These are phyloP conservation scores for Tragelaphus strepsiceros DNA, from an alignment of 2,113 vertebrate species.

Conservation along the genomic window DNA sequence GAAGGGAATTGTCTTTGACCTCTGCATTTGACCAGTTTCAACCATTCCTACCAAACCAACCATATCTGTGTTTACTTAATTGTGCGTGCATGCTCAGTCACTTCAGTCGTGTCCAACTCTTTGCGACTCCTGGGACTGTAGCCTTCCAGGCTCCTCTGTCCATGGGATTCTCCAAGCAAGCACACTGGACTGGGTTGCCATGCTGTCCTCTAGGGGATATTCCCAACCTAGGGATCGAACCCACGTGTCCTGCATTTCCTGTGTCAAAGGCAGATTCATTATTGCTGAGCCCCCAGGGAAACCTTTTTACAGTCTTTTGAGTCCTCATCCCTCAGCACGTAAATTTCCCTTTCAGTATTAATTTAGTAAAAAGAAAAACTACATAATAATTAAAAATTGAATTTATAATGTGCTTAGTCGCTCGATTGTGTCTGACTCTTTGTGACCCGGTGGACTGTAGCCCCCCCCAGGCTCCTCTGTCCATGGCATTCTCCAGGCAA, in stretches of 20 bases:
- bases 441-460: neutral
- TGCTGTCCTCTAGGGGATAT: neutral
- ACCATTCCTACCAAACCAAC: neutral
- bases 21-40: neutral
- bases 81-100: neutral
- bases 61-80: neutral
- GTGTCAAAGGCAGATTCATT: rapidly evolving
- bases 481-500: neutral
- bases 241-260: neutral
- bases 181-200: neutral
- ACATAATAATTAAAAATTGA: neutral
- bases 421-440: neutral
- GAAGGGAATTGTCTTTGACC: neutral
- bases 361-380: neutral
- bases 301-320: neutral
- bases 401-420: neutral
- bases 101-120: neutral
- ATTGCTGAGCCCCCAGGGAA: neutral
- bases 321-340: neutral
- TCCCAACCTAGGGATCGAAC: neutral
- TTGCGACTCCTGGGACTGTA: neutral
- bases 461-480: neutral
- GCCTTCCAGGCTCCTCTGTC: neutral
- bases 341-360: neutral
- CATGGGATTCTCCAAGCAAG: neutral